A percentile compares a stretch with the other conserved stretches of the same genome.
Evolutionary conservation across 2,888 invertebrate genomes (phyloP).

Genomic region (Nemapogon koenigi): DNA sequence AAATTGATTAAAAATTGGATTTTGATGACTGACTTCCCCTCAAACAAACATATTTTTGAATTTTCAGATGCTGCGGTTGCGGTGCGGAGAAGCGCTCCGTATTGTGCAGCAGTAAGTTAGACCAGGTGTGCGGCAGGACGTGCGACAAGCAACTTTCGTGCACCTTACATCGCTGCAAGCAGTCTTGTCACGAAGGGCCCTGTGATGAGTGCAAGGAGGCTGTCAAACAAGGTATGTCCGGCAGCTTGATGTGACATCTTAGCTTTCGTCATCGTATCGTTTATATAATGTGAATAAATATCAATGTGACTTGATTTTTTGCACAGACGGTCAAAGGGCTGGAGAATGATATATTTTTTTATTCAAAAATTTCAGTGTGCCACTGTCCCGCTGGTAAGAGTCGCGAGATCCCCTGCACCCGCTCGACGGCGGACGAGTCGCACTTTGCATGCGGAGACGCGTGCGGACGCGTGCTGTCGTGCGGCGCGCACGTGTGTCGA

Average conservation of each 20-base stretch:
- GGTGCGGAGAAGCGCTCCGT: constrained; percentile 71
- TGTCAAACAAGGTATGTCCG: constrained; percentile 66
- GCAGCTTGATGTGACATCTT: neutral
- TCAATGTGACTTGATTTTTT: no score
- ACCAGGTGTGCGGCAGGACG: constrained; percentile 74
- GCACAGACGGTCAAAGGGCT: no score
- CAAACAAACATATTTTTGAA: neutral
- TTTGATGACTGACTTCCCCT: no score
- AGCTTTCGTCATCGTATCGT: no score
- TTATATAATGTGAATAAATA: no score
- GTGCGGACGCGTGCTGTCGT: constrained; percentile 82
- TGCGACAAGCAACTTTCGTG: constrained; percentile 83
- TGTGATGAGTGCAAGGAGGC: constrained; percentile 75
- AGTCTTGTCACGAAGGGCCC: constrained; percentile 78
- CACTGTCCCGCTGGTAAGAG: constrained; percentile 33
- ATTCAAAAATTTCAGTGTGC: constrained; percentile 42
- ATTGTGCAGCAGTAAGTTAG: constrained; percentile 74
- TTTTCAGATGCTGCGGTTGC: constrained; percentile 75
- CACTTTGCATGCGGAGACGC: constrained; percentile 71
- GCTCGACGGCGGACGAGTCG: constrained; percentile 19
- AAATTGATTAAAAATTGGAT: no score
- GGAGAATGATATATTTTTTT: no score
- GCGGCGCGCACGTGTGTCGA: constrained; percentile 90
- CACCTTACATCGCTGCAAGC: constrained; percentile 74
- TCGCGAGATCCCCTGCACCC: constrained; percentile 35